These are phyloP conservation scores for Hylyphantes graminicola DNA, from an alignment of 1,140 invertebrate genomes.

Conservation along the genomic window DNA sequence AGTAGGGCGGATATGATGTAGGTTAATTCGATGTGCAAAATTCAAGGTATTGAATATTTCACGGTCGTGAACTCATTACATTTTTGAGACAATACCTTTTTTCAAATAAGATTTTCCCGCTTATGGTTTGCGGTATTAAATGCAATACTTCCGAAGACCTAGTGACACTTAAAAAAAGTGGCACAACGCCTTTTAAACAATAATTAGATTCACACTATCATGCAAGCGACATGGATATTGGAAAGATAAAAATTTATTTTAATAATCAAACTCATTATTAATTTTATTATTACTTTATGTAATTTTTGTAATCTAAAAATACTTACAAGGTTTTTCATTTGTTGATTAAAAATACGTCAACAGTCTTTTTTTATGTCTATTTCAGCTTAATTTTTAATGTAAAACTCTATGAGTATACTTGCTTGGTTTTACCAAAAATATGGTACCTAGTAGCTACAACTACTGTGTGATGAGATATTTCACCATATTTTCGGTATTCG, in stretches of 20 bases:
- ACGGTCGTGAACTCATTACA: slow-evolving; percentile 41
- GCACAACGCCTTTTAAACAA: slow-evolving; percentile 4
- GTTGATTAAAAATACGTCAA: neutral
- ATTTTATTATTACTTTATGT: neutral
- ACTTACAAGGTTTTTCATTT: neutral
- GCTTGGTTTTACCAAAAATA: too few relatives aligned
- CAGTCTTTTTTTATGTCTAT: too few relatives aligned
- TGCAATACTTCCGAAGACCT: slow-evolving; percentile 14
- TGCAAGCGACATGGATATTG: neutral
- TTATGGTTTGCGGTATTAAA: neutral
- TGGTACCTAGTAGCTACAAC: too few relatives aligned
- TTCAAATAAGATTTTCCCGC: slow-evolving; percentile 5
- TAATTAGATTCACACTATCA: slow-evolving; percentile 3
- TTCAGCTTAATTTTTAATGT: too few relatives aligned
- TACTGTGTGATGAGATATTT: too few relatives aligned
- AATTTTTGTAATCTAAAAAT: neutral
- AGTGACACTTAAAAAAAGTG: slow-evolving; percentile 16
- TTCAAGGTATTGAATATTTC: slow-evolving; percentile 25
- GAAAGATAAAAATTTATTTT: neutral
- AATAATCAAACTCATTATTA: neutral
- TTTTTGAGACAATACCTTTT: slow-evolving; percentile 14
- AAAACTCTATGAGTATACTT: too few relatives aligned
- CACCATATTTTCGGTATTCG: too few relatives aligned
- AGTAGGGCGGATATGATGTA: too few relatives aligned
- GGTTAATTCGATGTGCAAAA: too few relatives aligned